phyloP scores from a whole-genome alignment of 64 coral and sea anemone genomes.

The Trachythela sp. region DNA sequence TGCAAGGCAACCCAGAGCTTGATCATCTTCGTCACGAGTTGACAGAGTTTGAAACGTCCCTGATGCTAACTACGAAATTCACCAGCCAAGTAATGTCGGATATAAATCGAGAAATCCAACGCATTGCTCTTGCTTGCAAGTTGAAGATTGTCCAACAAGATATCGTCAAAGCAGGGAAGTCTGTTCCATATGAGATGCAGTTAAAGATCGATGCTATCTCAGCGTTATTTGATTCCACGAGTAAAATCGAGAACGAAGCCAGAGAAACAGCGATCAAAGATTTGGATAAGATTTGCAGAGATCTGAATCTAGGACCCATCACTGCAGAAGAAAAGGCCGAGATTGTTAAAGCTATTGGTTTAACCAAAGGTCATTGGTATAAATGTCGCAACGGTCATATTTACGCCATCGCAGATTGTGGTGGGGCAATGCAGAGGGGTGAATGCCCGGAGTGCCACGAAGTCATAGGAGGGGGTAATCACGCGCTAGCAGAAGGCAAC shows the following conservation, averaged over 20 bases:
- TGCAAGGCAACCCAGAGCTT: not conserved
- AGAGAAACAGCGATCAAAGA: not conserved
- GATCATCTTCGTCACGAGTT: not conserved
- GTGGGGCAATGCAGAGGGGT: slow-evolving; percentile 68
- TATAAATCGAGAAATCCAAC: not conserved
- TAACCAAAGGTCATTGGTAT: slow-evolving; percentile 71
- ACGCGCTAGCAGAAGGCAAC: slow-evolving; percentile 60
- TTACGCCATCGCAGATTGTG: slow-evolving; percentile 78
- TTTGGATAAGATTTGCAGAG: not conserved
- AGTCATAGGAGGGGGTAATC: slow-evolving; percentile 59
- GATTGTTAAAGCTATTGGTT: slow-evolving; percentile 66
- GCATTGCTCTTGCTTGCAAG: not conserved
- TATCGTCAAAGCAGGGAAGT: not conserved
- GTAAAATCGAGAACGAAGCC: slow-evolving; percentile 4
- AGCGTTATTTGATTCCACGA: not conserved
- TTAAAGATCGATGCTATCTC: not conserved
- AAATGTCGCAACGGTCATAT: slow-evolving; percentile 75
- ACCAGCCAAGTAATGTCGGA: not conserved
- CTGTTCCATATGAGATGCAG: not conserved
- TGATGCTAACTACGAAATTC: not conserved
- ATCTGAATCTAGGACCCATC: slow-evolving; percentile 15
- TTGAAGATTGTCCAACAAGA: not conserved
- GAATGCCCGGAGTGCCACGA: slow-evolving; percentile 68
- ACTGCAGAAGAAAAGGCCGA: slow-evolving; percentile 53
- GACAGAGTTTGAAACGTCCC: not conserved